These are phyloP conservation scores for Heterohyrax brucei DNA, from an alignment of 2,797 vertebrate genomes.

Conservation along the genomic window DNA sequence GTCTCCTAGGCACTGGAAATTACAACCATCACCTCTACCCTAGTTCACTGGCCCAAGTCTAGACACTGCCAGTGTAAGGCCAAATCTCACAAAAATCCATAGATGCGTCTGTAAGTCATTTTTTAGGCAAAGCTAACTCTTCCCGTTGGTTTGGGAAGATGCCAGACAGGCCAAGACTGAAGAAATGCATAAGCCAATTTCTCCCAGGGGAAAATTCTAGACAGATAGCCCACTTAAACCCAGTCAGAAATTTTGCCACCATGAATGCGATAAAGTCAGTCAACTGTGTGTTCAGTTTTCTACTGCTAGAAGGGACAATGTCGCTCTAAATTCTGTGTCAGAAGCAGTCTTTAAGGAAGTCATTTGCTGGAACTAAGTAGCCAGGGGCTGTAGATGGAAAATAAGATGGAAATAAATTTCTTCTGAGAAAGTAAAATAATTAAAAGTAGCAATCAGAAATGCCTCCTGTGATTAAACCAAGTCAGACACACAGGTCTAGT, in stretches of 20 bases:
- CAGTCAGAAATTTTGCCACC: conserved; percentile 70
- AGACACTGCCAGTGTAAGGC: conserved; percentile 65
- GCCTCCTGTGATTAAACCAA: conserved; percentile 1
- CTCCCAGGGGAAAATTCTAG: conserved; percentile 71
- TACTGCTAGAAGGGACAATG: conserved; percentile 43
- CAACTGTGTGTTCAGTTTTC: conserved; percentile 77
- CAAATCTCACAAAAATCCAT: conserved; percentile 70
- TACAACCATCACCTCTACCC: not conserved
- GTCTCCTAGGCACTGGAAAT: conserved; percentile 17
- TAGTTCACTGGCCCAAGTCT: conserved; percentile 70
- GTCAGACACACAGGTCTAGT: not conserved
- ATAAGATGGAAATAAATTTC: conserved; percentile 11
- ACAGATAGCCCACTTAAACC: conserved; percentile 64
- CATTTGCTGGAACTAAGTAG: conserved; percentile 59
- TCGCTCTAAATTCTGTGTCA: conserved; percentile 70
- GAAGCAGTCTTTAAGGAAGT: conserved; percentile 66
- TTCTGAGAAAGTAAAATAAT: conserved; percentile 65
- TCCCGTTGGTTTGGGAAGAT: conserved; percentile 60
- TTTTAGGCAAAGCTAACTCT: conserved; percentile 57
- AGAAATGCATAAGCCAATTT: conserved; percentile 60
- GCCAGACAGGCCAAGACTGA: conserved; percentile 53
- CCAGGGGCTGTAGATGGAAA: conserved; percentile 17
- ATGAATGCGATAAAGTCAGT: conserved; percentile 54
- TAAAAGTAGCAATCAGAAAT: conserved; percentile 65
- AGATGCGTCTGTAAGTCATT: conserved; percentile 26